A percentile compares a stretch with the other conserved stretches of the same genome.
These are phyloP conservation scores for Nymphalis polychloros DNA, from an alignment of 2,888 invertebrate species.

Conservation along the genomic window DNA sequence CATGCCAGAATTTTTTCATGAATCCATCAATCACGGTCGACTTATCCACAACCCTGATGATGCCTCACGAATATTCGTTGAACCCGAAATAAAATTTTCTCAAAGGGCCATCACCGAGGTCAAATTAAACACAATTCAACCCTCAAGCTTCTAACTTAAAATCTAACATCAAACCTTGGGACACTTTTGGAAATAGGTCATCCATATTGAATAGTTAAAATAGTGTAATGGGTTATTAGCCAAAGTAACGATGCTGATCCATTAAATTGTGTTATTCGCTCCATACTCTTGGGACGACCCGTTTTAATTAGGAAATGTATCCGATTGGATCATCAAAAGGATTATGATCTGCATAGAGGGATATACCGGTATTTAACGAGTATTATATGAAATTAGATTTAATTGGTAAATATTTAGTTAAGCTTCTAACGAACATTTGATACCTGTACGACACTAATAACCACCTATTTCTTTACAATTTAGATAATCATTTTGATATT, in stretches of 20 bases:
- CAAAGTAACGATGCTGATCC: constrained; percentile 24
- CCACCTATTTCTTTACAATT: neutral
- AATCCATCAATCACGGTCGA: constrained; percentile 27
- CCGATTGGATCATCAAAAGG: constrained; percentile 15
- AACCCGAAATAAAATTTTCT: constrained; percentile 62
- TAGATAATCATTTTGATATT: neutral
- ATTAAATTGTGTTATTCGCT: constrained; percentile 31
- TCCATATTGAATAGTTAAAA: constrained; percentile 63
- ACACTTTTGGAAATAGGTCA: constrained; percentile 64
- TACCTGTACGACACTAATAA: neutral
- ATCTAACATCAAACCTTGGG: constrained; percentile 62
- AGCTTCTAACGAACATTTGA: constrained; percentile 1
- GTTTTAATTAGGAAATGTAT: constrained; percentile 31
- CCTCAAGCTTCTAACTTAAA: constrained; percentile 48
- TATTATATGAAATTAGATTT: neutral
- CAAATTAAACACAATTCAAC: constrained; percentile 67
- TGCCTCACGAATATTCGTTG: constrained; percentile 58
- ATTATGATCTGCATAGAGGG: neutral
- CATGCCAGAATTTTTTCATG: neutral
- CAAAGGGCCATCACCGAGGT: constrained; percentile 53
- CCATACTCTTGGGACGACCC: constrained; percentile 18
- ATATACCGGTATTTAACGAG: neutral
- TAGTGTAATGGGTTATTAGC: constrained; percentile 57
- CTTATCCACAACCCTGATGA: constrained; percentile 34
- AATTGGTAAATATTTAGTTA: neutral